Evolutionary conservation across 2,888 invertebrate genomes (phyloP).

Genomic region (Aromia moschata): DNA sequence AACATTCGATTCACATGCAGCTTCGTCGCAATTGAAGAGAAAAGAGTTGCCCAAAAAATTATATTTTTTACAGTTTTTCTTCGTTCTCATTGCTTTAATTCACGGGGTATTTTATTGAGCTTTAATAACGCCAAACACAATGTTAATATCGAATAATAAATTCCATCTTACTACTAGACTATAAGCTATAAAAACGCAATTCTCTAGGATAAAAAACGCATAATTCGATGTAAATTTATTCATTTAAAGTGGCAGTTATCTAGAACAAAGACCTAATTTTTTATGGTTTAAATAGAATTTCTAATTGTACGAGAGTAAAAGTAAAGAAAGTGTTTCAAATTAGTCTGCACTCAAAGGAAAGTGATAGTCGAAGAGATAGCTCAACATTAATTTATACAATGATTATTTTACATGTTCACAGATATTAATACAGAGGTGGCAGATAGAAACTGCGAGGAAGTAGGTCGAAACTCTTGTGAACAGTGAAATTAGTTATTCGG

Average conservation of each 20-base stretch:
- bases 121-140: too few species aligned
- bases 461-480: too few species aligned
- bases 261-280: conserved; percentile 19
- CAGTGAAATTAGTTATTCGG: too few species aligned
- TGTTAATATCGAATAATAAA: background rate
- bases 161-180: background rate
- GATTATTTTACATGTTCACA: background rate
- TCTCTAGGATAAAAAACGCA: conserved; percentile 5
- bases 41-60: too few species aligned
- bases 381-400: background rate
- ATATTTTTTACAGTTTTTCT: too few species aligned
- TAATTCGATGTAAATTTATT: conserved; percentile 10
- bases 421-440: background rate
- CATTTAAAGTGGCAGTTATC: background rate
- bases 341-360: conserved; percentile 16
- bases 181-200: background rate
- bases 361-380: conserved; percentile 24
- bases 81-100: too few species aligned
- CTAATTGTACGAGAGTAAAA: conserved; percentile 18
- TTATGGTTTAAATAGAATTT: conserved; percentile 16
- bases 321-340: conserved; percentile 22
- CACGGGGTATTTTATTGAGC: too few species aligned
- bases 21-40: too few species aligned
- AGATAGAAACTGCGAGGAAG: background rate
- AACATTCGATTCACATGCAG: too few species aligned